phyloP scores from a whole-genome alignment of 2,797 vertebrate species.

The Neomorphus geoffroyi region DNA sequence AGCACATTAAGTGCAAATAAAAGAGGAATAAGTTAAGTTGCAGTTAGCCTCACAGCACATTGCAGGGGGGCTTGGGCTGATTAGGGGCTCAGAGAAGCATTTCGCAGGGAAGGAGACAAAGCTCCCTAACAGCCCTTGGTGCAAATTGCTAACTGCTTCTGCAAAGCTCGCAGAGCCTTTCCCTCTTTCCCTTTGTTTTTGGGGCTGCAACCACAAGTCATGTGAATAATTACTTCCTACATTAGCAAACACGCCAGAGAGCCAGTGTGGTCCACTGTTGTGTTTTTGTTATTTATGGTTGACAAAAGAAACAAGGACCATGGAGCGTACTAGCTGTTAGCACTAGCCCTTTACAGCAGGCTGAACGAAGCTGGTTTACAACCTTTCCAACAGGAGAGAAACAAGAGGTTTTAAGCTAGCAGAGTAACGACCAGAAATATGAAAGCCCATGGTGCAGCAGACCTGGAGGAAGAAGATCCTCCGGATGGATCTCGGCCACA shows the following conservation, averaged over 20 bases:
- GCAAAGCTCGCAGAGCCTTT: not conserved
- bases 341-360: not conserved
- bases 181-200: not conserved
- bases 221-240: not conserved
- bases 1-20: not conserved
- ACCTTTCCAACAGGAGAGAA: not conserved
- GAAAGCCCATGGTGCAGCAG: not conserved
- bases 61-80: not conserved
- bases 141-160: not conserved
- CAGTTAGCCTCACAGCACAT: not conserved
- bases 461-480: not conserved
- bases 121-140: not conserved
- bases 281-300: not conserved
- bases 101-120: not conserved
- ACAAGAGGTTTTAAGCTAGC: not conserved
- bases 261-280: not conserved
- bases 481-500: rapidly evolving
- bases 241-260: not conserved
- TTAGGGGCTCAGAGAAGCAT: not conserved
- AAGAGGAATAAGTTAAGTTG: not conserved
- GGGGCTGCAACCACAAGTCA: not conserved
- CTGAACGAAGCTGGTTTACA: not conserved
- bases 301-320: not conserved
- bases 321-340: not conserved
- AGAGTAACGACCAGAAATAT: not conserved